These are phyloP conservation scores for Drosophila pallidifrons DNA, from an alignment of 1,140 invertebrate species.

Conservation along the genomic window DNA sequence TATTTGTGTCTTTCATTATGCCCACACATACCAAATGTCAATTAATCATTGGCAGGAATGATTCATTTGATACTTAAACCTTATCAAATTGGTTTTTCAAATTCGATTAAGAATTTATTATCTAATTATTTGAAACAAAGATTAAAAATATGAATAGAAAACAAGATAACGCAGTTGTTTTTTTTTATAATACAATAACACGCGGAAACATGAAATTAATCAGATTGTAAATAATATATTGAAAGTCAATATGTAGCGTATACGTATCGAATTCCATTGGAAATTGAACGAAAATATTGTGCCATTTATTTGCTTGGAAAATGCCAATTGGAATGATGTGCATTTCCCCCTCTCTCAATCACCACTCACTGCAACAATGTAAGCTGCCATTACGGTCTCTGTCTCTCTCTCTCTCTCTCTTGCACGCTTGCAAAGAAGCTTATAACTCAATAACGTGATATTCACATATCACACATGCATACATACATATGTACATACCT, in stretches of 20 bases:
- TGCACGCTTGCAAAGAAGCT: slow-evolving; percentile 1
- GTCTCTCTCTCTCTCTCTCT: neutral
- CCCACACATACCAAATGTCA: neutral
- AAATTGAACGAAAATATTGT: neutral
- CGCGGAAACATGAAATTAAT: slow-evolving; percentile 1
- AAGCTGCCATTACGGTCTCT: neutral
- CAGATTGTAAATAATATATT: neutral
- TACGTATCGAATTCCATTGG: neutral
- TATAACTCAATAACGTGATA: slow-evolving; percentile 11
- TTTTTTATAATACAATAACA: slow-evolving; percentile 3
- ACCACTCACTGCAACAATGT: neutral
- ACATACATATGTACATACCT: slow-evolving; percentile 8
- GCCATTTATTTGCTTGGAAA: slow-evolving; percentile 14
- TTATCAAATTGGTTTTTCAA: neutral
- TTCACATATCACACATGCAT: slow-evolving; percentile 1
- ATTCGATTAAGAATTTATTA: slow-evolving; percentile 1
- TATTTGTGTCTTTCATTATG: neutral
- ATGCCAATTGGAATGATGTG: slow-evolving; percentile 9
- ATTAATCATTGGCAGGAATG: neutral
- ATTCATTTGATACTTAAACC: neutral
- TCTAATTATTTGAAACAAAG: slow-evolving; percentile 5
- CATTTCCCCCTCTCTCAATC: slow-evolving; percentile 2
- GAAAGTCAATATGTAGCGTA: too few relatives aligned
- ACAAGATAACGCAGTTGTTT: neutral
- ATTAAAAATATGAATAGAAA: slow-evolving; percentile 1